Evolutionary conservation across 2,797 vertebrate genomes (phyloP), one percentile per base, ranked within the genome.

Genomic region (Alosa sapidissima): DNA sequence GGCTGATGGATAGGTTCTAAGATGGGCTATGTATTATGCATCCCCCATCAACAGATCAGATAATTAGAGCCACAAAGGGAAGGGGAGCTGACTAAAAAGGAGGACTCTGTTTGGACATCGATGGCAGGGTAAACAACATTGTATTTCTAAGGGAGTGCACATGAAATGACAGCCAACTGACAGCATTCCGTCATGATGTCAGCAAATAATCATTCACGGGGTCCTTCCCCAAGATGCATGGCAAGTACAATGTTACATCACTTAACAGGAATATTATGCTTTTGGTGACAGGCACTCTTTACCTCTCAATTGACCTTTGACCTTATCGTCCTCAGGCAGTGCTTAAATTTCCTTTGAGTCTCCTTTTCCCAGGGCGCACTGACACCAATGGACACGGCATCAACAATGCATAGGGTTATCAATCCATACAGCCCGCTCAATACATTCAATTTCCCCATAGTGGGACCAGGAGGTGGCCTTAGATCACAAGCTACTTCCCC

Each of bases 261-360:
- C 72, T 78, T 78, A 78, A 78, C 72, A 78, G 16, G 72, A 78
- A 78, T 78, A 78, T 78, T 78, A 47, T 78, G 36, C 41, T 78
- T 78, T 21, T 19, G 36, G 5, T 78, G 72, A 78, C 72, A 78
- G 72, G 11, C 72, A 78, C 72, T 78, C 72, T 19, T 78, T 78
- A 78, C 72, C 41, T 47, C 41, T 45, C 72, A 78, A 78, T 78
- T 78, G 72, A 47, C 72, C 72, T 78, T 47, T 78, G 72, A 6
- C 72, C 41, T 47, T 78, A 2, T 78, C 16, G 41, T 41, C 72
- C 36, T 41, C 7, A 78, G 72, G 72, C 72, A 8, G 36, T 47
- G 36, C 72, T 78, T 47, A 7, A 9, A 47, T 78, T 78, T 47
- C 19, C 41, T 78, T 78, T 78, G 72, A 47, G 24, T 21, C 3